These are phyloP conservation scores for Mastomys natalensis DNA, from an alignment of 2,113 vertebrate species.

Conservation along the genomic window DNA sequence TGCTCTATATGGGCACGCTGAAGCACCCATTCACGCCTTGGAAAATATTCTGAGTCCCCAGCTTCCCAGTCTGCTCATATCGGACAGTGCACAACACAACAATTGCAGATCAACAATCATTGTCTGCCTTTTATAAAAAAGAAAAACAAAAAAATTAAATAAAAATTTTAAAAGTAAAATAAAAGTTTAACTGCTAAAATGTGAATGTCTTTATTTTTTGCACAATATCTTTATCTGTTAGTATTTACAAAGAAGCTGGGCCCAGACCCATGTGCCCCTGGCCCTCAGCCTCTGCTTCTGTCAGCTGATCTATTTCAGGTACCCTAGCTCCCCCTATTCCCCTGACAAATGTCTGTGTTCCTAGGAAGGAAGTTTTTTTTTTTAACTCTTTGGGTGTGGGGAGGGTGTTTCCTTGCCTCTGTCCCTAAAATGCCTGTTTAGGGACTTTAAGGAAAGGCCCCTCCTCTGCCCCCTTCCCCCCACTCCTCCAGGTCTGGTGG, in stretches of 20 bases:
- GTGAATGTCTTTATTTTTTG: conserved; percentile 93
- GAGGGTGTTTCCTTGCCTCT: conserved; percentile 78
- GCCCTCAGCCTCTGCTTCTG: conserved; percentile 77
- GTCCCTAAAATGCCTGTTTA: conserved; percentile 83
- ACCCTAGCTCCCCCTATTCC: conserved; percentile 84
- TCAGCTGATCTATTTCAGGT: conserved; percentile 86
- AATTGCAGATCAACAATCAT: conserved; percentile 87
- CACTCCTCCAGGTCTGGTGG: conserved; percentile 75
- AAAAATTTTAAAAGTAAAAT: conserved; percentile 91
- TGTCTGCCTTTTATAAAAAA: conserved; percentile 90
- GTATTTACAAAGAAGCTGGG: conserved; percentile 86
- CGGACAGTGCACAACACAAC: conserved; percentile 80
- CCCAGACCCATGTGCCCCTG: conserved; percentile 66
- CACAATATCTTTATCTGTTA: conserved; percentile 89
- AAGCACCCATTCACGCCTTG: conserved; percentile 74
- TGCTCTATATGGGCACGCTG: conserved; percentile 55
- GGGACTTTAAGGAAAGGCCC: conserved; percentile 79
- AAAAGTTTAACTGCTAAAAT: conserved; percentile 91
- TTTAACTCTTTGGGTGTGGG: conserved; percentile 28
- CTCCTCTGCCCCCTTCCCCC: not conserved
- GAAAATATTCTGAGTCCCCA: conserved; percentile 76
- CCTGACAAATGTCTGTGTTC: conserved; percentile 83
- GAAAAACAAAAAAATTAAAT: conserved; percentile 84
- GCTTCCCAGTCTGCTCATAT: conserved; percentile 68
- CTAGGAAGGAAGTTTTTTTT: conserved; percentile 79